Evolutionary conservation across 2,797 vertebrate genomes (phyloP).

Genomic region (Micrastur ruficollis): DNA sequence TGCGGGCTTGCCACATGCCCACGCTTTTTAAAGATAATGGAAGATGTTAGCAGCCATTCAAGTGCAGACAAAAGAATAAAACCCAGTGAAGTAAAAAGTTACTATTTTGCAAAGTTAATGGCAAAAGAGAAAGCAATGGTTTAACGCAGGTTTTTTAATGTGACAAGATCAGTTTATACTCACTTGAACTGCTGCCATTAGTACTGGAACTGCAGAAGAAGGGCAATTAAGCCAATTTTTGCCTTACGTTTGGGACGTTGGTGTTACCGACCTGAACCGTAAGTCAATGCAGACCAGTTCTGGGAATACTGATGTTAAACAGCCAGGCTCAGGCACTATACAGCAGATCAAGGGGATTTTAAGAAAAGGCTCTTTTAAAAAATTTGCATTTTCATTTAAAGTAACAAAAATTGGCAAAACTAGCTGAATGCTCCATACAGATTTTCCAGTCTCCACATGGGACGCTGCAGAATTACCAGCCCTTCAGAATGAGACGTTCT

Average conservation of each 20-base stretch:
- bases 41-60: not conserved
- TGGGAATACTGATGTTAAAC: not conserved
- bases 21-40: not conserved
- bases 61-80: not conserved
- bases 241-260: not conserved
- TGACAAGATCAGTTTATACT: not conserved
- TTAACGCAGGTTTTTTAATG: not conserved
- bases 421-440: not conserved
- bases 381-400: not conserved
- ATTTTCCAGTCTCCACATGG: not conserved
- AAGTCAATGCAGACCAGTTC: not conserved
- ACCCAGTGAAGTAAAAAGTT: not conserved
- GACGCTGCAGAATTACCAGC: not conserved
- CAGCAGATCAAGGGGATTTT: not conserved
- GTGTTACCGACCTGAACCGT: not conserved
- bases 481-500: slow-evolving; percentile 52
- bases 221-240: not conserved
- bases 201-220: not conserved
- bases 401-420: slow-evolving; percentile 33
- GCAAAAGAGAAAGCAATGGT: not conserved
- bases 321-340: not conserved
- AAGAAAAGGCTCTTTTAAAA: slow-evolving; percentile 36
- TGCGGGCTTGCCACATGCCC: not conserved
- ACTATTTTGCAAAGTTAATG: not conserved
- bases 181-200: not conserved